phyloP scores from a whole-genome alignment of 2,888 invertebrate genomes.

The Cryptocephalus primarius region DNA sequence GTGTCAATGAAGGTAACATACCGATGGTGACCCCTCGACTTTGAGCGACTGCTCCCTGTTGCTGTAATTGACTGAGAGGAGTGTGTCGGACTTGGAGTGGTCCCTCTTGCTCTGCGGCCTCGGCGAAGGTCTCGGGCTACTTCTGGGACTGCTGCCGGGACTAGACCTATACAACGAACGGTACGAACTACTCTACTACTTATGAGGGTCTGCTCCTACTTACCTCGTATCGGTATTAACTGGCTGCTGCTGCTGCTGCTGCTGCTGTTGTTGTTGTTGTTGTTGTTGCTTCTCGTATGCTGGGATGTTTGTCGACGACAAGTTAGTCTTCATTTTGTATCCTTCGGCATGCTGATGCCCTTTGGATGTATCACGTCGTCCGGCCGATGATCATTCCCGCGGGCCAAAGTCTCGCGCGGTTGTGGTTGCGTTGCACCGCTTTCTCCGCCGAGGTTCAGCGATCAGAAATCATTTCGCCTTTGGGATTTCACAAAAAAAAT shows the following conservation, averaged over 20 bases:
- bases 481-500: no score
- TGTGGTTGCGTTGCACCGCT: no score
- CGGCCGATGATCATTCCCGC: no score
- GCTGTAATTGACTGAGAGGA: conserved; percentile 20
- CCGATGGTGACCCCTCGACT: conserved; percentile 25
- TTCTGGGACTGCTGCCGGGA: conserved; percentile 37
- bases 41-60: conserved; percentile 17
- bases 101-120: conserved; percentile 33
- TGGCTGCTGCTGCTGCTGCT: neutral
- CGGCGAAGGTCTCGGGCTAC: conserved; percentile 44
- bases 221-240: conserved; percentile 13
- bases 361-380: neutral
- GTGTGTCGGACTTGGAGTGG: conserved; percentile 27
- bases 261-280: neutral
- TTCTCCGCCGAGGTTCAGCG: no score
- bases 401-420: no score
- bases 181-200: neutral
- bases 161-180: conserved; percentile 25
- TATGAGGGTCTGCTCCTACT: neutral
- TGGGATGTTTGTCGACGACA: conserved; percentile 19
- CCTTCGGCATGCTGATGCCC: conserved; percentile 10
- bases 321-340: conserved; percentile 21
- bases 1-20: no score
- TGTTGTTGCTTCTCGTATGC: conserved; percentile 13
- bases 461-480: no score